Percentiles rank a stretch among this genome's conserved stretches.
phyloP scores from a whole-genome alignment of 2,797 vertebrate species.

The Cynodonichthys magdalenae region DNA sequence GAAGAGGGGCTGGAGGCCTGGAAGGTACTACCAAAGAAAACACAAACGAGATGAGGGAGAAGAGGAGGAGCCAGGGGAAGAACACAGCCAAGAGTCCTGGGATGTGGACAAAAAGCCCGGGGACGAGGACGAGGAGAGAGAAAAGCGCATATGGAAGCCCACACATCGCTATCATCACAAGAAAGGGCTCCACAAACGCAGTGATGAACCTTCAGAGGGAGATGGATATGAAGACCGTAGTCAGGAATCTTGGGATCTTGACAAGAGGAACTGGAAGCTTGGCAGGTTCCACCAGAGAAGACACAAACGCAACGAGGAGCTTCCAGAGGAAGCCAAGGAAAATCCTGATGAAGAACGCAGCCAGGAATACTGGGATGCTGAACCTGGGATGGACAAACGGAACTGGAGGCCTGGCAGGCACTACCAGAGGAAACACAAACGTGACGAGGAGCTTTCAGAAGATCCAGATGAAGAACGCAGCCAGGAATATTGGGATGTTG shows the following conservation, averaged over 20 bases:
- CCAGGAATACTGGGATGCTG: conserved; percentile 61
- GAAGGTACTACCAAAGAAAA: conserved; percentile 71
- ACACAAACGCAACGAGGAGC: conserved; percentile 64
- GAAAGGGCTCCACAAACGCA: conserved; percentile 67
- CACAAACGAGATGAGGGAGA: conserved; percentile 70
- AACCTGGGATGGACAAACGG: conserved; percentile 37
- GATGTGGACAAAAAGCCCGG: conserved; percentile 52
- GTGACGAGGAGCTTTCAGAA: conserved; percentile 1
- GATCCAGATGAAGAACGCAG: not conserved
- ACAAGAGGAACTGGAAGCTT: conserved; percentile 66
- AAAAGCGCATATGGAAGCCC: conserved; percentile 71
- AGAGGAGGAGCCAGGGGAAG: conserved; percentile 66
- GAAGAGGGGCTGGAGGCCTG: conserved; percentile 70
- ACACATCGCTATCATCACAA: conserved; percentile 70
- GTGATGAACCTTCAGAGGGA: conserved; percentile 47
- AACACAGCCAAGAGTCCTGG: conserved; percentile 76
- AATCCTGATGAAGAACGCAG: conserved; percentile 54
- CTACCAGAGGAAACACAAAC: conserved; percentile 68
- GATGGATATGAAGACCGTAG: conserved; percentile 46
- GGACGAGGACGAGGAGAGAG: conserved; percentile 59
- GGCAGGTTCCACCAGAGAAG: conserved; percentile 71
- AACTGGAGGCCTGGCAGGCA: conserved; percentile 34
- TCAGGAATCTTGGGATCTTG: conserved; percentile 62
- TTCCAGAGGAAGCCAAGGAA: conserved; percentile 53
- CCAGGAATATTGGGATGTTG: conserved; percentile 5